These are phyloP conservation scores for Aricia agestis DNA, from an alignment of 1,140 invertebrate genomes.

Conservation along the genomic window DNA sequence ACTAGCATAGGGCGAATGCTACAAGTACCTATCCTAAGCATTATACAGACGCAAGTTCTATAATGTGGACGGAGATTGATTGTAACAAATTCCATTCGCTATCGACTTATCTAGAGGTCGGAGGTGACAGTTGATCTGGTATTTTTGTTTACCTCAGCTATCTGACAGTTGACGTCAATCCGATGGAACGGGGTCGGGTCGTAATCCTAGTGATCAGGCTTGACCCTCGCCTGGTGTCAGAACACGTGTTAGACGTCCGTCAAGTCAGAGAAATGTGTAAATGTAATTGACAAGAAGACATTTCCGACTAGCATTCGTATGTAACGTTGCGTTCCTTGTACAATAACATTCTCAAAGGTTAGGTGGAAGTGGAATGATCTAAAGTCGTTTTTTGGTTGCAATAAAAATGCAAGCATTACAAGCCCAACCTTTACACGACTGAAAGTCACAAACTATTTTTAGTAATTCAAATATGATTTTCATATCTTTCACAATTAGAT, in stretches of 20 bases:
- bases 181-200: conserved; percentile 41
- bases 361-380: not conserved
- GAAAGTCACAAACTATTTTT: conserved; percentile 25
- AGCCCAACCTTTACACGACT: not conserved
- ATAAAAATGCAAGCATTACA: not conserved
- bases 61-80: not conserved
- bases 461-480: conserved; percentile 32
- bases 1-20: no score
- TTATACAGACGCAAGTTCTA: not conserved
- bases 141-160: conserved; percentile 51
- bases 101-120: conserved; percentile 15
- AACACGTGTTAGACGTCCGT: conserved; percentile 8
- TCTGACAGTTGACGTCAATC: conserved; percentile 62
- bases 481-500: conserved; percentile 47
- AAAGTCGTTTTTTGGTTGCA: not conserved
- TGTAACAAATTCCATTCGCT: not conserved
- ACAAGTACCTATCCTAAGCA: no score
- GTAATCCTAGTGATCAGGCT: conserved; percentile 27
- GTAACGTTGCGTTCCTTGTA: not conserved
- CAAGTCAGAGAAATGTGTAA: not conserved
- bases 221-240: not conserved
- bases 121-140: conserved; percentile 23
- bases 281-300: not conserved
- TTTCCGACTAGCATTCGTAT: not conserved
- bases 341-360: not conserved